Percentiles rank a stretch among this genome's conserved stretches.
Evolutionary conservation across 92 coral and sea anemone species (phyloP).

Genomic region (Diadumene lineata): DNA sequence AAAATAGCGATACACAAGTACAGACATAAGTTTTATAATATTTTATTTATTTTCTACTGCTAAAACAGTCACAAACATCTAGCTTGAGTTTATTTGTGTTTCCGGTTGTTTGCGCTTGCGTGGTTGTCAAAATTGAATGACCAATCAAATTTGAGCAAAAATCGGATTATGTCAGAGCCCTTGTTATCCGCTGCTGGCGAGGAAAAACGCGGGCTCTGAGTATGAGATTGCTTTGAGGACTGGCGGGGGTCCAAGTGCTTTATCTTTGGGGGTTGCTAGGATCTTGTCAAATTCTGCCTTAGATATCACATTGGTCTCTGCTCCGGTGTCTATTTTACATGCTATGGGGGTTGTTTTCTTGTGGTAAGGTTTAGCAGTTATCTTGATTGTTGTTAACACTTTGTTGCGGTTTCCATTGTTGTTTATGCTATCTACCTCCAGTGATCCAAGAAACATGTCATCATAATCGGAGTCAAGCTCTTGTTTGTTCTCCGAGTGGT

Average conservation of each 20-base stretch:
- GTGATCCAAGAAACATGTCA: neutral
- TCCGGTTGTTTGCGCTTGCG: too few species aligned
- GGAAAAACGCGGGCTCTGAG: too few species aligned
- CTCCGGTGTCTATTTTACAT: conserved; percentile 61
- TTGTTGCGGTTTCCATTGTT: conserved; percentile 28
- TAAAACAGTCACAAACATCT: too few species aligned
- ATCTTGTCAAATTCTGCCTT: conserved; percentile 36
- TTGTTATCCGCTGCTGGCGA: too few species aligned
- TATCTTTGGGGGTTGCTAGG: conserved; percentile 20
- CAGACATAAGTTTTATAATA: too few species aligned
- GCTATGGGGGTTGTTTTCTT: conserved; percentile 24
- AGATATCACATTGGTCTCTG: conserved; percentile 46
- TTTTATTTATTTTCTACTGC: too few species aligned
- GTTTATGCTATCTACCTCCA: conserved; percentile 16
- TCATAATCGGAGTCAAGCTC: neutral
- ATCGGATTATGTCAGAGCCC: too few species aligned
- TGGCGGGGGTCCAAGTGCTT: conserved; percentile 30
- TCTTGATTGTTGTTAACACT: conserved; percentile 31
- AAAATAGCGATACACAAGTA: too few species aligned
- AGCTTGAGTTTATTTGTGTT: too few species aligned
- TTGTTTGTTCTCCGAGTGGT: neutral
- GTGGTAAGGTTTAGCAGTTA: conserved; percentile 48
- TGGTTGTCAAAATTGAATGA: too few species aligned
- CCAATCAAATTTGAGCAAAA: too few species aligned
- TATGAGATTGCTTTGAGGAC: conserved; percentile 23